Evolutionary conservation across 1,140 invertebrate species (phyloP).

Genomic region (Samia ricini): DNA sequence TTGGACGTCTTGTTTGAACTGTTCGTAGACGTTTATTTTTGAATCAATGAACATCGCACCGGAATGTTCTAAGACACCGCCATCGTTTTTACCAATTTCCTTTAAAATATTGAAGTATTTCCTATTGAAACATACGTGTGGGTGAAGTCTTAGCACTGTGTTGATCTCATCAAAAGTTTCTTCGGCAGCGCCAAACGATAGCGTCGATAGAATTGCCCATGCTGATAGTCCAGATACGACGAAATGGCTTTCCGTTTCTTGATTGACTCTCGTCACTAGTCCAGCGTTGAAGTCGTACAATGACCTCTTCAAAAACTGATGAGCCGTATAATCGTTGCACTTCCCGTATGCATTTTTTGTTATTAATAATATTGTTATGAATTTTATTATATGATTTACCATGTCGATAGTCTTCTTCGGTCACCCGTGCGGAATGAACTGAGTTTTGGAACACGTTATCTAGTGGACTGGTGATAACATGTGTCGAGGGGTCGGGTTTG

Average conservation of each 20-base stretch:
- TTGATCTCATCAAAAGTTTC: slow-evolving; percentile 60
- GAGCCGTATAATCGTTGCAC: slow-evolving; percentile 39
- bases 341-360: slow-evolving; percentile 31
- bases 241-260: slow-evolving; percentile 63
- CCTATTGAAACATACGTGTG: slow-evolving; percentile 53
- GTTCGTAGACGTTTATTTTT: slow-evolving; percentile 21
- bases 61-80: slow-evolving; percentile 35
- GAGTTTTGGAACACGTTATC: slow-evolving; percentile 6
- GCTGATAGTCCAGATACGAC: slow-evolving; percentile 68
- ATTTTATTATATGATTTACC: background rate
- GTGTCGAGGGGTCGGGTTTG: slow-evolving; percentile 6
- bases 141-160: slow-evolving; percentile 49
- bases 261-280: slow-evolving; percentile 39
- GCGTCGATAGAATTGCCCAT: slow-evolving; percentile 65
- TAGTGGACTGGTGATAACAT: slow-evolving; percentile 10
- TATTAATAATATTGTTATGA: slow-evolving; percentile 13
- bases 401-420: slow-evolving; percentile 22
- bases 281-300: slow-evolving; percentile 53
- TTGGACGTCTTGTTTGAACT: slow-evolving; percentile 20
- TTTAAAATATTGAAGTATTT: slow-evolving; percentile 44
- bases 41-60: slow-evolving; percentile 41
- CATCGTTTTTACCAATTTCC: slow-evolving; percentile 4
- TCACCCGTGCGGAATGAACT: slow-evolving; percentile 17
- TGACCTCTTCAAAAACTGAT: slow-evolving; percentile 33
- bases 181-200: slow-evolving; percentile 67